Base-by-base conservation (phyloP, 2,797 vertebrate species). In the Poeciliopsis presidionis region DNA sequence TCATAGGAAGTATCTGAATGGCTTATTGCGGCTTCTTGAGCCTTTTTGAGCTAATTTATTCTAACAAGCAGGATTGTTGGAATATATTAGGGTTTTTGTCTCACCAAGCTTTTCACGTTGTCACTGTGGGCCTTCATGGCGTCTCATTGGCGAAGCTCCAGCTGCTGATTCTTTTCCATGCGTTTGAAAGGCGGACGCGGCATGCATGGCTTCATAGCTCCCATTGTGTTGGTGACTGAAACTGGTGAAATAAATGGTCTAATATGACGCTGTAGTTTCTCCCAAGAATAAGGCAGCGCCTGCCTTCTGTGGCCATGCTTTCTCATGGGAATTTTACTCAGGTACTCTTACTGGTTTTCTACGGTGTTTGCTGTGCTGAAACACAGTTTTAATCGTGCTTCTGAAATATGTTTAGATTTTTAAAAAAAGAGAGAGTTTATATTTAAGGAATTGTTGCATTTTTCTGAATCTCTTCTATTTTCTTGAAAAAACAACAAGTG, bases 251-350 rank as follows among this genome's bases (percentile, higher is more conserved):
- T 84, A 83, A 86, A 18, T 90, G 89, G 89, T 95, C 94, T 96
- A 95, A 95, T 93, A 77, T 87, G 89, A 95, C 25, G 94, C 91
- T 96, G 89, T 92, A 96, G 95, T 95, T 92, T 95, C 92, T 96
- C 93, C 94, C 86, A 95, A 95, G 91, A 93, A 91, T 92, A 95
- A 95, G 88, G 88, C 93, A 83, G 90, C 90, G 55, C 89, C 92
- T 85, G 94, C 89, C 86, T 94, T 95, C 94, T 95, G 94, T 93
- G 95, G 95, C 89, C 94, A 95, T 91, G 93, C 95, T 89, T 94
- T 95, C 94, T 95, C 93, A 92, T 96, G 95, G 95, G 95, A 95
- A 89, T 94, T 95, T 94, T 96, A 95, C 90, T 94, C 95, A 96
- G 95, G 94, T 95, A 96, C 94, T 78, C 79, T 89, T 89, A 65